Percentiles rank a stretch among this genome's conserved stretches.
These are phyloP conservation scores for Cherax destructor DNA, from an alignment of 1,140 invertebrate genomes.

Conservation along the genomic window DNA sequence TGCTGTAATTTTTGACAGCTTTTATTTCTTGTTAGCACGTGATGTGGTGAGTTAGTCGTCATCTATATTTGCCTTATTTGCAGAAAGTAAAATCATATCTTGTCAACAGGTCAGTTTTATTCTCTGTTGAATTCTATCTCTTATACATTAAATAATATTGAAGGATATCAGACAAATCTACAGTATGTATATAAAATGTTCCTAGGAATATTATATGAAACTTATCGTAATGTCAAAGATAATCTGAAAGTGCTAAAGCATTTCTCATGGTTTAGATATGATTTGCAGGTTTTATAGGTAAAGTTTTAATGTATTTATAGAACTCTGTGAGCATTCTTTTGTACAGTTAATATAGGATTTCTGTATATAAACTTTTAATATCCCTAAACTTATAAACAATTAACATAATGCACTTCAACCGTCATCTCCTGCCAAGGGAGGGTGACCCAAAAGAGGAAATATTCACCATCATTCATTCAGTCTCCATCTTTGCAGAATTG, in stretches of 20 bases:
- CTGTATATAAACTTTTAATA: neutral
- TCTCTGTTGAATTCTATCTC: neutral
- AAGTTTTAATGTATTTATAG: conserved; percentile 37
- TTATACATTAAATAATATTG: neutral
- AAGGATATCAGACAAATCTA: neutral
- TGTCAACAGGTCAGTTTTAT: too few relatives aligned
- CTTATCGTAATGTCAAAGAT: neutral
- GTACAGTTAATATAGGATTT: conserved; percentile 42
- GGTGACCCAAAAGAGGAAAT: too few relatives aligned
- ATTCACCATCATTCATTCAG: too few relatives aligned
- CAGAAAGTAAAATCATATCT: too few relatives aligned
- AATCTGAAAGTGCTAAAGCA: neutral
- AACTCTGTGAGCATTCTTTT: conserved; percentile 30
- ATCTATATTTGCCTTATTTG: neutral
- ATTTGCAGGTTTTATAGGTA: conserved; percentile 30
- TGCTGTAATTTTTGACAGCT: too few relatives aligned
- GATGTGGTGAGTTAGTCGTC: neutral
- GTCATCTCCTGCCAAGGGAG: too few relatives aligned
- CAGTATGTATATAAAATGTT: neutral
- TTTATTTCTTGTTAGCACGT: too few relatives aligned
- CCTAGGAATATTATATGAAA: neutral
- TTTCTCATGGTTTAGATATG: conserved; percentile 18
- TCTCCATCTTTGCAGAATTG: too few relatives aligned
- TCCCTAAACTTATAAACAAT: neutral
- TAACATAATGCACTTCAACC: too few relatives aligned